Percentiles rank a stretch among this genome's conserved stretches.
Evolutionary conservation across 1,140 invertebrate genomes (phyloP).

Genomic region (Caerostris darwini): DNA sequence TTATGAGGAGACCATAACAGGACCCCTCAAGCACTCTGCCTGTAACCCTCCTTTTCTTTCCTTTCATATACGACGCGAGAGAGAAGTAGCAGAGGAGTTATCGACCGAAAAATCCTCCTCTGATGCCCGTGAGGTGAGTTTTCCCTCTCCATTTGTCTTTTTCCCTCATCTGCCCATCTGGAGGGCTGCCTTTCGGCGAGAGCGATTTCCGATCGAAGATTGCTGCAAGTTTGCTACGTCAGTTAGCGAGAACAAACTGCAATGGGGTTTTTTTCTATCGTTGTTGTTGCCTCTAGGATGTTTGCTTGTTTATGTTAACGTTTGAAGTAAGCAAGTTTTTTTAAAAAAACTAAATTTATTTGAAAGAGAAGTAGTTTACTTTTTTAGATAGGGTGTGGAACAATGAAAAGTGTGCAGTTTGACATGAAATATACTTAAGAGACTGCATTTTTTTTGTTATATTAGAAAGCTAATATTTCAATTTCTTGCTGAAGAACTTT

Average conservation of each 20-base stretch:
- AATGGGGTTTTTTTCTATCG: neutral
- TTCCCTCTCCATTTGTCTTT: slow-evolving; percentile 1
- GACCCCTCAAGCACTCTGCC: neutral
- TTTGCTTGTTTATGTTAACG: too few relatives aligned
- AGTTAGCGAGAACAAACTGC: neutral
- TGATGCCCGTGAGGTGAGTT: neutral
- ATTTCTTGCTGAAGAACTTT: too few relatives aligned
- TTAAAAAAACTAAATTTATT: too few relatives aligned
- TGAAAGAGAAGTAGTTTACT: neutral
- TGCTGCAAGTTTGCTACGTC: neutral
- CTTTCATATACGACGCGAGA: neutral
- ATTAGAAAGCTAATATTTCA: too few relatives aligned
- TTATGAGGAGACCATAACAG: neutral
- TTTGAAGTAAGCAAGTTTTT: neutral
- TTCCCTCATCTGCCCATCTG: neutral
- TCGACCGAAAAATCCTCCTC: slow-evolving; percentile 15
- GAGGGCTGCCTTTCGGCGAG: neutral
- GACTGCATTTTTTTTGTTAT: too few relatives aligned
- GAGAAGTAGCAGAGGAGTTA: neutral
- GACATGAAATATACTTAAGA: too few relatives aligned
- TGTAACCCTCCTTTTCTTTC: neutral
- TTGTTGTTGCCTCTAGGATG: neutral
- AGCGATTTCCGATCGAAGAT: slow-evolving; percentile 22
- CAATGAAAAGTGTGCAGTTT: too few relatives aligned
- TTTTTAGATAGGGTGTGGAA: too few relatives aligned